A percentile compares a stretch with the other conserved stretches of the same genome.
These are phyloP conservation scores for Malurus melanocephalus DNA, from an alignment of 2,113 vertebrate genomes.

Conservation along the genomic window DNA sequence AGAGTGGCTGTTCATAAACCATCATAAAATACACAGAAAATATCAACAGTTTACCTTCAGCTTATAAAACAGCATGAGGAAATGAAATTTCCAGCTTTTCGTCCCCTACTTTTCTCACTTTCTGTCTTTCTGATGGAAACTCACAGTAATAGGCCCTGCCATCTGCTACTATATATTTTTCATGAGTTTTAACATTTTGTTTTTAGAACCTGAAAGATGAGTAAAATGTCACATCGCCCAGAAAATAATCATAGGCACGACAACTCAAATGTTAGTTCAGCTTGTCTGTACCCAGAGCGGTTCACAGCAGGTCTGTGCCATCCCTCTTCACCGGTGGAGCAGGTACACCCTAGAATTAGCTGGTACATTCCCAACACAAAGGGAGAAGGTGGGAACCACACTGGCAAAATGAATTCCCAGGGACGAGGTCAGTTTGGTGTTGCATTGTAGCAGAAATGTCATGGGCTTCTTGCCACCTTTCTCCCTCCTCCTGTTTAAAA, in stretches of 20 bases:
- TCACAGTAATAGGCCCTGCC: constrained; percentile 47
- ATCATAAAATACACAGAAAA: neutral
- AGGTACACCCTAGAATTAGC: neutral
- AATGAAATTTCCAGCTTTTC: constrained; percentile 18
- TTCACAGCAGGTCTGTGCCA: neutral
- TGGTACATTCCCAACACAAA: neutral
- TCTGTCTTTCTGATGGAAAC: constrained; percentile 4
- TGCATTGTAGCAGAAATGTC: neutral
- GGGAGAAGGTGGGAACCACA: fast-evolving
- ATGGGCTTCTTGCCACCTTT: neutral
- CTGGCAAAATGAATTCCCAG: neutral
- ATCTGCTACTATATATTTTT: constrained; percentile 64
- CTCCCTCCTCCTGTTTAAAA: neutral
- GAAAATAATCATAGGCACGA: constrained; percentile 61
- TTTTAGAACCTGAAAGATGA: constrained; percentile 69
- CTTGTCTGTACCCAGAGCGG: constrained; percentile 18
- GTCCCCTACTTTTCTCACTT: neutral
- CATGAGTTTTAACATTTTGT: constrained; percentile 61
- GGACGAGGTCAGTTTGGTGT: neutral
- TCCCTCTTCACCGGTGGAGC: neutral
- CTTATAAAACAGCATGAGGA: constrained; percentile 27
- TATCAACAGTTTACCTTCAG: constrained; percentile 23
- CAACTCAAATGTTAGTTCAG: constrained; percentile 61
- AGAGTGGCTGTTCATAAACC: neutral
- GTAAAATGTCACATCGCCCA: constrained; percentile 66